Evolutionary conservation across 2,888 invertebrate species (phyloP).

Genomic region (Coronaproctus castanopsis): DNA sequence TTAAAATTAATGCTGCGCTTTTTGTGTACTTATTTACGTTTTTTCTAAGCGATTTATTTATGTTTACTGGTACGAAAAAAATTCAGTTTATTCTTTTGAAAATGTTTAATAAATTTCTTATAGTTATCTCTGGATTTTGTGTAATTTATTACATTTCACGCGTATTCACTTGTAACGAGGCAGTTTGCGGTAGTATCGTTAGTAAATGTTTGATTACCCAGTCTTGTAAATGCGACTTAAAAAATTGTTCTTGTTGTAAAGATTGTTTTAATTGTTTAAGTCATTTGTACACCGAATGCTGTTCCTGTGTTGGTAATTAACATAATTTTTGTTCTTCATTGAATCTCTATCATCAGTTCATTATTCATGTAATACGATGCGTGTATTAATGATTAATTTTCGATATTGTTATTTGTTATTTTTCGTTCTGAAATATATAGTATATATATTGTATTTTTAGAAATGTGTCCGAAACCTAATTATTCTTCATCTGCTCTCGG

Average conservation of each 20-base stretch:
- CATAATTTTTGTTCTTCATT: neutral
- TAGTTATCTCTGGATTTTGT: too few species aligned
- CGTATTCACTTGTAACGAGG: conserved; percentile 52
- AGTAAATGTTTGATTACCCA: conserved; percentile 92
- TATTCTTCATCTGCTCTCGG: conserved; percentile 46
- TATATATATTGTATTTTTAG: too few species aligned
- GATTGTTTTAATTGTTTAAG: conserved; percentile 81
- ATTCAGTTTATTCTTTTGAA: too few species aligned
- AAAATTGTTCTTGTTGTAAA: conserved; percentile 81
- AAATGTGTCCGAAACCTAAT: conserved; percentile 73
- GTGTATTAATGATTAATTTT: conserved; percentile 65
- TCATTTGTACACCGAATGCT: conserved; percentile 78
- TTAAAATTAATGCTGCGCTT: too few species aligned
- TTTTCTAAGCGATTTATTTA: too few species aligned
- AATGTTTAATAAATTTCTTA: too few species aligned
- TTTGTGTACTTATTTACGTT: too few species aligned
- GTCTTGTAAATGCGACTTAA: conserved; percentile 85
- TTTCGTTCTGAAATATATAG: conserved; percentile 21
- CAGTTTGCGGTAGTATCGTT: conserved; percentile 84
- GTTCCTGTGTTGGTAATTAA: conserved; percentile 83
- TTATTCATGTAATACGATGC: conserved; percentile 81
- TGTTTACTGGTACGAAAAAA: too few species aligned
- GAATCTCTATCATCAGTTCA: too few species aligned
- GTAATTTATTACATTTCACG: neutral
- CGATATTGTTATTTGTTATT: neutral